phyloP scores from a whole-genome alignment of 2,888 invertebrate species.

The Augiades crinisus region DNA sequence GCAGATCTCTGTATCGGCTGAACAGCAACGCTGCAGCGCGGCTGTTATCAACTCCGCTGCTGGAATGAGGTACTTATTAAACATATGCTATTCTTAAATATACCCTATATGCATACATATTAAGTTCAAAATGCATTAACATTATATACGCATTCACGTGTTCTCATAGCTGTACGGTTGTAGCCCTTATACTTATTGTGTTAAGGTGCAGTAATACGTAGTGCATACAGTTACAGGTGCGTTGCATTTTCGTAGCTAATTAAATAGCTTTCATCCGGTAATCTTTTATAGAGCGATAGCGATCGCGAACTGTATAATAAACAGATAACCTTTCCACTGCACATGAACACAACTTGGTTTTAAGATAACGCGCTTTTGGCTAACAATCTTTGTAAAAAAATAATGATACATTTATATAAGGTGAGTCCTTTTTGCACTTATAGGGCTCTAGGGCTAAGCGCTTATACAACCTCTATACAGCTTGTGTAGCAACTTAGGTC shows the following conservation, averaged over 20 bases:
- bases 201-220: background rate
- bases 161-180: background rate
- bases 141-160: background rate
- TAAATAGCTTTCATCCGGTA: conserved; percentile 10
- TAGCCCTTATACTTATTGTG: background rate
- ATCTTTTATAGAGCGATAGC: conserved; percentile 11
- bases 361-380: conserved; percentile 1
- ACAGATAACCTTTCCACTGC: conserved; percentile 12
- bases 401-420: background rate
- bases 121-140: background rate
- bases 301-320: conserved; percentile 17
- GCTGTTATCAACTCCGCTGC: conserved; percentile 13
- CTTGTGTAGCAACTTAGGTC: no score
- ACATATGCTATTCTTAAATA: background rate
- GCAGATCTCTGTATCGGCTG: background rate
- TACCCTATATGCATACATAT: background rate
- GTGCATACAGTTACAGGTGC: conserved; percentile 5
- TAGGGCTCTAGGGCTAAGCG: no score
- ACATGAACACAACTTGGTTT: background rate
- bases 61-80: conserved; percentile 4
- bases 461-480: no score
- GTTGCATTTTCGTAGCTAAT: conserved; percentile 18
- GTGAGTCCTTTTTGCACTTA: no score
- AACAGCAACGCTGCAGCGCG: background rate
- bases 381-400: background rate